Percentiles rank a stretch among this genome's conserved stretches.
phyloP scores from a whole-genome alignment of 2,113 vertebrate genomes.

The Pseudorectes ferrugineus region DNA sequence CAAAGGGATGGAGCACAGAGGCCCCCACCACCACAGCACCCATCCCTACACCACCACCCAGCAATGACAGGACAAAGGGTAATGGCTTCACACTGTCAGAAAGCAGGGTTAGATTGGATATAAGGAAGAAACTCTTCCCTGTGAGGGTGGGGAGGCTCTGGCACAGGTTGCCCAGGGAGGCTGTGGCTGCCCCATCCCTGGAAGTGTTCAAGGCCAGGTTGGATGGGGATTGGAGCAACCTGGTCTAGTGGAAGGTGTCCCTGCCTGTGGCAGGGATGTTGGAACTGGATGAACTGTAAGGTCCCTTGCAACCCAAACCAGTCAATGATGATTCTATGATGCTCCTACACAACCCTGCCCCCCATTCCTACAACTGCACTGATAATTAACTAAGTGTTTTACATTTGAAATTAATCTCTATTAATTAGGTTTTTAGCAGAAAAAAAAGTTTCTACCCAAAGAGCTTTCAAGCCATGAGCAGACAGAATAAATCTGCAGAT shows the following conservation, averaged over 20 bases:
- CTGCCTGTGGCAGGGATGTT: not conserved
- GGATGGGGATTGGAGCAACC: accelerated
- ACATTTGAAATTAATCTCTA: not conserved
- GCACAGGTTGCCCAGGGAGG: not conserved
- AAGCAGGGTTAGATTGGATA: not conserved
- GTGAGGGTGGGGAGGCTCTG: not conserved
- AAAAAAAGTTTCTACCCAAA: not conserved
- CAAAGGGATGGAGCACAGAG: not conserved
- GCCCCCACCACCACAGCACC: accelerated
- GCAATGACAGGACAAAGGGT: not conserved
- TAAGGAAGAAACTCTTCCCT: not conserved
- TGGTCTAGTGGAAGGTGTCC: accelerated
- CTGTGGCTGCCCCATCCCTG: not conserved
- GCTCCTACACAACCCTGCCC: not conserved
- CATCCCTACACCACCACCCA: not conserved
- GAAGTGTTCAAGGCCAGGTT: accelerated
- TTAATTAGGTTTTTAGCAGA: not conserved
- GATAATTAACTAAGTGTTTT: not conserved
- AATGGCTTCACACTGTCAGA: not conserved
- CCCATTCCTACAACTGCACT: not conserved
- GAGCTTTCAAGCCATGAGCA: not conserved
- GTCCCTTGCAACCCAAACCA: not conserved
- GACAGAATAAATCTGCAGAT: not conserved
- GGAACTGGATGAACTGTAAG: not conserved
- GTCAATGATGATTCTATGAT: not conserved